phyloP scores from a whole-genome alignment of 2,113 vertebrate species.

The Perccottus glenii region DNA sequence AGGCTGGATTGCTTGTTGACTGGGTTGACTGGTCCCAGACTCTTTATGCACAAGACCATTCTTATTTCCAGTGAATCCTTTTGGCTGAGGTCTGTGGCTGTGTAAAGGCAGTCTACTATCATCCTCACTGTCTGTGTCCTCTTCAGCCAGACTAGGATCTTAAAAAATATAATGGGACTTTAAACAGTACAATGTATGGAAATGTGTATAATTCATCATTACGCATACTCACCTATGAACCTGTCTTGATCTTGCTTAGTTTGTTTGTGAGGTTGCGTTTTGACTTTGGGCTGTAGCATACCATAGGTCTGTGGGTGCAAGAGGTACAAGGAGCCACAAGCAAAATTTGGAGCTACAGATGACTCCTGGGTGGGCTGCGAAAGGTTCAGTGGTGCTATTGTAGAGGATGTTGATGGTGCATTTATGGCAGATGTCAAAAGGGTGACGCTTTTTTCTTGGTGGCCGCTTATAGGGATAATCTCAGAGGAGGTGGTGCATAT shows the following conservation, averaged over 20 bases:
- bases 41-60: constrained; percentile 61
- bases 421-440: constrained; percentile 40
- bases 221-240: constrained; percentile 62
- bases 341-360: constrained; percentile 25
- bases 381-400: constrained; percentile 32
- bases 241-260: constrained; percentile 47
- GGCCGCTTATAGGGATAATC: constrained; percentile 14
- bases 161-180: constrained; percentile 2
- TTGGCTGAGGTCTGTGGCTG: constrained; percentile 41
- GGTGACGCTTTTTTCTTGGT: constrained; percentile 28
- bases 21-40: constrained; percentile 59
- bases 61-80: constrained; percentile 47
- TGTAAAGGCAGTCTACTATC: constrained; percentile 31
- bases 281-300: constrained; percentile 13
- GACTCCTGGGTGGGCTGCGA: constrained; percentile 59
- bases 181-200: neutral
- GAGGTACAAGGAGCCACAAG: constrained; percentile 24
- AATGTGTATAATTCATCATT: neutral
- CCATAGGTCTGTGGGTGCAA: constrained; percentile 17
- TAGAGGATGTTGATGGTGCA: constrained; percentile 42
- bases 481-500: constrained; percentile 18
- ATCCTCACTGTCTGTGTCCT: constrained; percentile 61
- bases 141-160: constrained; percentile 58
- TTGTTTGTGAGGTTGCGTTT: constrained; percentile 43
- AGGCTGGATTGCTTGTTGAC: constrained; percentile 73